Conservation (phyloP, 1,140 invertebrate genomes). For the Scaptomyza hsui region DNA sequence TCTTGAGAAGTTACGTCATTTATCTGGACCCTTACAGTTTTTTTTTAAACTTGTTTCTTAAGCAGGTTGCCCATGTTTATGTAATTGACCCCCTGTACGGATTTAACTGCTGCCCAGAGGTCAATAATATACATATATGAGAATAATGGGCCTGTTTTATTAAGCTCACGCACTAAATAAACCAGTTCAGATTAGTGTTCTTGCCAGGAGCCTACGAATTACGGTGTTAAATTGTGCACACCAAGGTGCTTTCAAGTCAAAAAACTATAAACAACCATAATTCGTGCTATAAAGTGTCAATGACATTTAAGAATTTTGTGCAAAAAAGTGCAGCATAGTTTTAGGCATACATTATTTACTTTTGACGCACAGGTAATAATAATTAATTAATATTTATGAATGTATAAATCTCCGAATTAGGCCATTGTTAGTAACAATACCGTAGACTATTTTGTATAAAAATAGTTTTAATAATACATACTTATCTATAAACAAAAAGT, state of each 20-base stretch:
- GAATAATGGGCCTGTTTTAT: constrained; percentile 19
- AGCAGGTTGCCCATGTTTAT: constrained; percentile 3
- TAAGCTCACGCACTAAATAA: constrained; percentile 5
- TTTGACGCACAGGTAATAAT: neutral
- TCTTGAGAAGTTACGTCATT: constrained; percentile 67
- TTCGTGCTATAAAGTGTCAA: constrained; percentile 13
- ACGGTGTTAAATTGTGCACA: neutral
- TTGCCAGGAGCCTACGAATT: constrained; percentile 5
- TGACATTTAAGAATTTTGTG: constrained; percentile 17
- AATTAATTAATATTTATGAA: neutral
- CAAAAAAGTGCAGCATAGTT: constrained; percentile 49
- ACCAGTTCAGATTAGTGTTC: constrained; percentile 22
- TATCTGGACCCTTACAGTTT: constrained; percentile 25
- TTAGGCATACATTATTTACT: constrained; percentile 33
- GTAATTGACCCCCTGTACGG: constrained; percentile 29
- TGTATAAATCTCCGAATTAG: neutral
- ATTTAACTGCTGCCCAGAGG: constrained; percentile 4
- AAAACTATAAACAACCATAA: neutral
- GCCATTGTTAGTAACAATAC: too few relatives aligned
- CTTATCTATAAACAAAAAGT: too few relatives aligned
- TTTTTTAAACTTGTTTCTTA: constrained; percentile 8
- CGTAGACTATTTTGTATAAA: too few relatives aligned
- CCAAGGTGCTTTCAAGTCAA: constrained; percentile 4
- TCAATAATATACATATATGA: constrained; percentile 30
- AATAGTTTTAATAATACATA: too few relatives aligned